These are phyloP conservation scores for Craterocephalus amniculus DNA, from an alignment of 2,797 vertebrate genomes.

Conservation along the genomic window DNA sequence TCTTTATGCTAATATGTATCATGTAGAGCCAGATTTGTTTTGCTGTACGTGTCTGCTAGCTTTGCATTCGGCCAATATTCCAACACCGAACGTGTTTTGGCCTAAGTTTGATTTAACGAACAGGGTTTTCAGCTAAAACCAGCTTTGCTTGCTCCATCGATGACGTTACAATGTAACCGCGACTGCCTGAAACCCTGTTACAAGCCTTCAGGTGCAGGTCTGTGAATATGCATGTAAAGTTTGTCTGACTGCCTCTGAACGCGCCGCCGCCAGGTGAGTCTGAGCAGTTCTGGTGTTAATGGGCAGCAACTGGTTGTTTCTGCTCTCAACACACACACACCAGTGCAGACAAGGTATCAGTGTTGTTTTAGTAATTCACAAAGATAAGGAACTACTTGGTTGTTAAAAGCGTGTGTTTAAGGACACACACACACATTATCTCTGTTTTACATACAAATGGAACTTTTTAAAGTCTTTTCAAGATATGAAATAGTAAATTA, in stretches of 20 bases:
- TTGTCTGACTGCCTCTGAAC: neutral
- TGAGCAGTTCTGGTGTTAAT: neutral
- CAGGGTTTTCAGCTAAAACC: neutral
- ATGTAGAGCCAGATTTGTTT: neutral
- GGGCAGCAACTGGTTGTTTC: neutral
- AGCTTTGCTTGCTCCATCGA: neutral
- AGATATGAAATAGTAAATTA: neutral
- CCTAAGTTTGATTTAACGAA: neutral
- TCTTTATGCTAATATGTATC: constrained; percentile 17
- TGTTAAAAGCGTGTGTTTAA: constrained; percentile 14
- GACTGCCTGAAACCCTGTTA: neutral
- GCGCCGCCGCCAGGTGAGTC: too few species aligned
- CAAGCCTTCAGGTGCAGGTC: constrained; percentile 1
- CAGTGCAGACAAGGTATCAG: constrained; percentile 6
- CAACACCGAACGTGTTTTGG: neutral
- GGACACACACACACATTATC: neutral
- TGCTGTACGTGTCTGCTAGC: neutral
- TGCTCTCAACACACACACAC: neutral
- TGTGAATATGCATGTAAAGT: neutral
- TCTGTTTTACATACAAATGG: constrained; percentile 31
- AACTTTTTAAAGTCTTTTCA: constrained; percentile 11
- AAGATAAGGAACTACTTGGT: constrained; percentile 15
- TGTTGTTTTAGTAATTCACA: constrained; percentile 8
- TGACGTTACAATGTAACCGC: neutral
- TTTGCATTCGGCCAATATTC: neutral